A percentile compares a stretch with the other conserved stretches of the same genome.
phyloP scores from a whole-genome alignment of 2,797 vertebrate genomes.

The Geotrypetes seraphini region DNA sequence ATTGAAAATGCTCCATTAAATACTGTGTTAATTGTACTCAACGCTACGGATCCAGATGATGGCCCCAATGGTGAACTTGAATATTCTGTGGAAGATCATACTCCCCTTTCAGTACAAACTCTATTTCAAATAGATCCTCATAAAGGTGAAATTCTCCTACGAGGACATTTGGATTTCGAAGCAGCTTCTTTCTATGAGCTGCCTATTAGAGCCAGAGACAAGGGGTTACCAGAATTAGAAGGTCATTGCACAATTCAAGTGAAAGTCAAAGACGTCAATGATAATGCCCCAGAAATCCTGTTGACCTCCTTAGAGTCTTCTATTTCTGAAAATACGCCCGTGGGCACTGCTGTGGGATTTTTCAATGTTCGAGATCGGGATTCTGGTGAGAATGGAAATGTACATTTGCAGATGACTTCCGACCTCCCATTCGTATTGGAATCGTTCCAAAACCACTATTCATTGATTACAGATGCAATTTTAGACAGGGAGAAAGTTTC shows the following conservation, averaged over 20 bases:
- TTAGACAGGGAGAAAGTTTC: slow-evolving; percentile 76
- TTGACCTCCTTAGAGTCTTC: slow-evolving; percentile 75
- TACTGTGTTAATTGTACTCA: slow-evolving; percentile 74
- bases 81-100: slow-evolving; percentile 83
- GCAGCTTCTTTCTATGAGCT: slow-evolving; percentile 73
- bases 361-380: slow-evolving; percentile 80
- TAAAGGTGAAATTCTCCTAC: slow-evolving; percentile 75
- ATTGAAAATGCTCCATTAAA: slow-evolving; percentile 73
- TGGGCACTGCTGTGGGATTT: slow-evolving; percentile 76
- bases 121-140: slow-evolving; percentile 72
- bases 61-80: slow-evolving; percentile 76
- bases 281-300: slow-evolving; percentile 81
- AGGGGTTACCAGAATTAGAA: slow-evolving; percentile 83
- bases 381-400: slow-evolving; percentile 73
- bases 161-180: slow-evolving; percentile 84
- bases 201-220: slow-evolving; percentile 77
- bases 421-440: slow-evolving; percentile 77
- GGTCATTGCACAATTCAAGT: slow-evolving; percentile 86
- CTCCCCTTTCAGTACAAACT: slow-evolving; percentile 57
- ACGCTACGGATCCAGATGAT: slow-evolving; percentile 80
- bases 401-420: slow-evolving; percentile 63
- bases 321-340: slow-evolving; percentile 71
- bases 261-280: slow-evolving; percentile 79
- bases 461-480: slow-evolving; percentile 62
- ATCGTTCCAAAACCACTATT: slow-evolving; percentile 78